Evolutionary conservation across 2,113 vertebrate species (phyloP).

Genomic region (Onychorhynchus coronatus): DNA sequence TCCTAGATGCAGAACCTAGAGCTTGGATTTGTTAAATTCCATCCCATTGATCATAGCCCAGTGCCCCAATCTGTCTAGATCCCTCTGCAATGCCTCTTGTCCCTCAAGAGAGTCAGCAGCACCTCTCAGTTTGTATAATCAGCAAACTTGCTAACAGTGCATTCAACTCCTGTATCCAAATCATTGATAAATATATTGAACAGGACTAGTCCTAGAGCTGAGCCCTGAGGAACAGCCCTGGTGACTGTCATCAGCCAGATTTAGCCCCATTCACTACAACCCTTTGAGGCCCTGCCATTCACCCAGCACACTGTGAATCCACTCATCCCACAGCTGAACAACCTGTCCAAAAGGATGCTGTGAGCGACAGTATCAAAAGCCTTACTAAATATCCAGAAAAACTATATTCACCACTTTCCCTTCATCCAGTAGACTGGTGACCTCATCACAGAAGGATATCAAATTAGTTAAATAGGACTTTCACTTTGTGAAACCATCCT

Average conservation of each 20-base stretch:
- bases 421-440: fast-evolving
- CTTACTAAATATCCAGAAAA: background rate
- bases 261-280: background rate
- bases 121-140: background rate
- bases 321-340: background rate
- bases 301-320: background rate
- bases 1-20: background rate
- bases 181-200: background rate
- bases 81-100: background rate
- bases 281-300: background rate
- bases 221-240: background rate
- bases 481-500: background rate
- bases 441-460: background rate
- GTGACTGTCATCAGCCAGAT: background rate
- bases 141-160: background rate
- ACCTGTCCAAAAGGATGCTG: background rate
- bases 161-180: background rate
- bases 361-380: background rate
- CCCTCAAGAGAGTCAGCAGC: background rate
- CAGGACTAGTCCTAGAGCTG: background rate
- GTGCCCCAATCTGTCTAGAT: background rate
- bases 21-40: background rate
- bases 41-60: background rate
- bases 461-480: background rate
- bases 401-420: background rate